A percentile compares a stretch with the other conserved stretches of the same genome.
phyloP scores from a whole-genome alignment of 2,113 vertebrate genomes.

The Oryzias javanicus region DNA sequence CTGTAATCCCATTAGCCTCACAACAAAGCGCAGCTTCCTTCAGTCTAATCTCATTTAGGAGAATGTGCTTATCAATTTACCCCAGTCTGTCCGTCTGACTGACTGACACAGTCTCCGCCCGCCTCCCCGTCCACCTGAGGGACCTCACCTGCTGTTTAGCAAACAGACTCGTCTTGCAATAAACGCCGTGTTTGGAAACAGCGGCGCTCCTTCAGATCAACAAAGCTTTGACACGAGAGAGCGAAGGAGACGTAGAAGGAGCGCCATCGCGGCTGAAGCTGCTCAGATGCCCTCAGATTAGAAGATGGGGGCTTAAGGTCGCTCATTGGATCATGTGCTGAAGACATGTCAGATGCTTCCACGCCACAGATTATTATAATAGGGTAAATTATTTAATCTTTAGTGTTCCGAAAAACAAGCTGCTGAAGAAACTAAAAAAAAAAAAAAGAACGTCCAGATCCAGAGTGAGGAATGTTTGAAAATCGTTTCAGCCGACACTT shows the following conservation, averaged over 20 bases:
- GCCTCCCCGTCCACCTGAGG: constrained; percentile 37
- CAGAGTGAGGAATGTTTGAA: constrained; percentile 1
- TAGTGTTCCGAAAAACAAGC: too few species aligned
- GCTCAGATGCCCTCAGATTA: background rate
- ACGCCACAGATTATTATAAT: background rate
- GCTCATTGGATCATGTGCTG: constrained; percentile 9
- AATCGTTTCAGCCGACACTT: constrained; percentile 31
- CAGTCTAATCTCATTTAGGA: constrained; percentile 31
- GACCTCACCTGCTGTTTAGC: constrained; percentile 12
- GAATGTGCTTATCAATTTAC: constrained; percentile 36
- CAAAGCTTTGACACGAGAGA: background rate
- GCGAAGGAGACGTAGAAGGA: background rate
- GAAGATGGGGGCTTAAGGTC: background rate
- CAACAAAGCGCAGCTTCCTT: constrained; percentile 1
- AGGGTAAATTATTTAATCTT: background rate
- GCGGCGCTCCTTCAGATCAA: background rate
- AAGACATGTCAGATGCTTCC: background rate
- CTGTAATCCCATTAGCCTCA: constrained; percentile 39
- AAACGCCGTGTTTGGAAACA: constrained; percentile 32
- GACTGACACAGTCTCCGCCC: background rate
- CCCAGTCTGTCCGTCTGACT: constrained; percentile 7
- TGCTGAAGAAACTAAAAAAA: too few species aligned
- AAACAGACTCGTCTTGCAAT: background rate
- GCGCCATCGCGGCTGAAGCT: background rate
- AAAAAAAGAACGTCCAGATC: background rate